Evolutionary conservation across 2,888 invertebrate species (phyloP), one percentile per base, ranked within the genome.

Genomic region (Chironomus riparius): DNA sequence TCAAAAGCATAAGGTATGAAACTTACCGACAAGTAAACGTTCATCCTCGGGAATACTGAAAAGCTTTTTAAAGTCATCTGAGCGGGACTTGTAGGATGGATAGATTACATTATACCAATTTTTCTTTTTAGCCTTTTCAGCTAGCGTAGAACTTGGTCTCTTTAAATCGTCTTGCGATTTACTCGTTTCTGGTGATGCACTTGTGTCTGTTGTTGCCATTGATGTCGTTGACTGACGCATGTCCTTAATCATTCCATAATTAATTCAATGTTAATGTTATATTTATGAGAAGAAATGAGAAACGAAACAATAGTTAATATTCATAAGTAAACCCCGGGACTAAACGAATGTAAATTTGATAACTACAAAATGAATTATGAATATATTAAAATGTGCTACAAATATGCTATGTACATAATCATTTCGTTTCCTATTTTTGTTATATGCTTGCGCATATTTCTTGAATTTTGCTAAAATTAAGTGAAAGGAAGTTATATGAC

Each of bases 1-100:
- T 56, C 13, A 56, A 56, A 50, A 56, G 13, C 7, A 15, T 56
- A 1, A 2, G n/a, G 2, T 4, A 15, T 15, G n/a, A 6, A 80
- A 84, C 89, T 87, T 83, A 96, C 97, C 97, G 79, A 97, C 96
- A 82, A 97, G 92, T 79, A 97, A 89, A 80, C 96, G 87, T 83
- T 97, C 97, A 80, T 95, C 94, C 77, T 90, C 89, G 0, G 97
- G 96, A 78, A 97, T 88, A 77, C 94, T 94, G 84, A 98, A 98
- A 78, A 95, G 89, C 81, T 92, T 88, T 82, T 92, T 95, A 83
- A 97, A 97, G 85, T 97, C 96, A 80, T 94, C 94, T 4, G 93
- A 92, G 79, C 95, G 88, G 77, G 94, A 94, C 85, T 97, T 97
- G 84, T 98, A 98, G 0, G 95, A 95, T 50, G 97, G 96, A 84